A percentile compares a stretch with the other conserved stretches of the same genome.
phyloP scores from a whole-genome alignment of 1,140 invertebrate species.

The Carposina sasakii region DNA sequence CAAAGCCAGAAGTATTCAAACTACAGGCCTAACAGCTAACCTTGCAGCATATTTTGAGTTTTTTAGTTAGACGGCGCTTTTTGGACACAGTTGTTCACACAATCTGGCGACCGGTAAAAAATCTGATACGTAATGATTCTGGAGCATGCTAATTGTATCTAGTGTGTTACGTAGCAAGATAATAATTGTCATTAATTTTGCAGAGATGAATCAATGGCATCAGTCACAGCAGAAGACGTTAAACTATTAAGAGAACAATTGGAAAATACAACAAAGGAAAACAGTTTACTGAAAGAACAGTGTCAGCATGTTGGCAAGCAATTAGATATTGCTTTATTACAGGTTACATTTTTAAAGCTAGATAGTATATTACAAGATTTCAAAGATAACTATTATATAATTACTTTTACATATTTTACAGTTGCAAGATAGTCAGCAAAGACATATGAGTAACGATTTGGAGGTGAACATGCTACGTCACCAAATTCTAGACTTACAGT shows the following conservation, averaged over 20 bases:
- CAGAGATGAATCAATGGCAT: slow-evolving; percentile 36
- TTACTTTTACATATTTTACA: slow-evolving; percentile 23
- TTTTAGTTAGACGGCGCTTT: too few species aligned
- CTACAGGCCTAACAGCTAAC: too few species aligned
- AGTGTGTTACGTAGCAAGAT: too few species aligned
- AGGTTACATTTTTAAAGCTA: slow-evolving; percentile 22
- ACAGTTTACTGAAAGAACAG: slow-evolving; percentile 42
- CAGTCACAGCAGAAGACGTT: slow-evolving; percentile 35
- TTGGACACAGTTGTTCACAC: too few species aligned
- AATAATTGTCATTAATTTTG: slow-evolving; percentile 21
- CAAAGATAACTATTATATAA: not conserved
- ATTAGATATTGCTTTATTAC: slow-evolving; percentile 35
- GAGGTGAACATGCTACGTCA: slow-evolving; percentile 77
- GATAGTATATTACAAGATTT: too few species aligned
- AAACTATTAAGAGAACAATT: slow-evolving; percentile 38
- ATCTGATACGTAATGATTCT: too few species aligned
- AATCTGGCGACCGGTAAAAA: too few species aligned
- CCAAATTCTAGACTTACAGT: slow-evolving; percentile 78
- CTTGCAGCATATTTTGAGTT: too few species aligned
- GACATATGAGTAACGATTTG: slow-evolving; percentile 56
- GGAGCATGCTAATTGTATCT: too few species aligned
- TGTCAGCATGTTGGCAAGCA: slow-evolving; percentile 31
- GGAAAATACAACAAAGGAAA: slow-evolving; percentile 33
- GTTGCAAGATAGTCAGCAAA: slow-evolving; percentile 48
- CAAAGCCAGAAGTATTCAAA: too few species aligned